Conservation (phyloP, 2,888 invertebrate species). For the Lagria hirta region DNA sequence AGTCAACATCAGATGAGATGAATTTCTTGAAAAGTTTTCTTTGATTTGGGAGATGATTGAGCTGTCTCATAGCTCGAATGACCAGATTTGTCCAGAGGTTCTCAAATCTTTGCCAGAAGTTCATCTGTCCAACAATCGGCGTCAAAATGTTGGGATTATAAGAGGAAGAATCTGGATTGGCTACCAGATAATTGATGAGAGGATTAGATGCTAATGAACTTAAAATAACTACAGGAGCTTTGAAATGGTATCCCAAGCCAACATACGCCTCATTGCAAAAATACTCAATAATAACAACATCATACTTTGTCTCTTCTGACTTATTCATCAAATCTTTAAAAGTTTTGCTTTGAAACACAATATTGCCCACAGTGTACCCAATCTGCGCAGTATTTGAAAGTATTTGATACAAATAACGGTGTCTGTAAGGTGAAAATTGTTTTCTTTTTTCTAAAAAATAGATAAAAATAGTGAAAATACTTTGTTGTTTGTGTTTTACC, state of each 20-base stretch:
- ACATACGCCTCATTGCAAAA: slow-evolving; percentile 42
- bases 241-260: slow-evolving; percentile 44
- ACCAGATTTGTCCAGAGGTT: too few species aligned
- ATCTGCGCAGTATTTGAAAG: not conserved
- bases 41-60: slow-evolving; percentile 30
- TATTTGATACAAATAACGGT: too few species aligned
- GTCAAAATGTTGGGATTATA: slow-evolving; percentile 48
- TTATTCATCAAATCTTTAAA: slow-evolving; percentile 39
- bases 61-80: slow-evolving; percentile 38
- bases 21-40: slow-evolving; percentile 36
- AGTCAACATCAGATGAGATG: slow-evolving; percentile 35
- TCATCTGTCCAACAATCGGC: slow-evolving; percentile 51
- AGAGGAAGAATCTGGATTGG: slow-evolving; percentile 54
- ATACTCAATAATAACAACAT: slow-evolving; percentile 42
- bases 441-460: too few species aligned
- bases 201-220: slow-evolving; percentile 52
- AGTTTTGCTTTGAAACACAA: slow-evolving; percentile 27
- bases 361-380: not conserved
- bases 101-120: slow-evolving; percentile 57
- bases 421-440: too few species aligned
- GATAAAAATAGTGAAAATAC: too few species aligned
- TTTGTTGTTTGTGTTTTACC: not conserved
- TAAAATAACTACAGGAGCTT: slow-evolving; percentile 43
- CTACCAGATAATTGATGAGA: slow-evolving; percentile 54
- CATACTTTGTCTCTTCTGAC: slow-evolving; percentile 37